These are phyloP conservation scores for Lithobius niger DNA, from an alignment of 1,140 invertebrate species.

Conservation along the genomic window DNA sequence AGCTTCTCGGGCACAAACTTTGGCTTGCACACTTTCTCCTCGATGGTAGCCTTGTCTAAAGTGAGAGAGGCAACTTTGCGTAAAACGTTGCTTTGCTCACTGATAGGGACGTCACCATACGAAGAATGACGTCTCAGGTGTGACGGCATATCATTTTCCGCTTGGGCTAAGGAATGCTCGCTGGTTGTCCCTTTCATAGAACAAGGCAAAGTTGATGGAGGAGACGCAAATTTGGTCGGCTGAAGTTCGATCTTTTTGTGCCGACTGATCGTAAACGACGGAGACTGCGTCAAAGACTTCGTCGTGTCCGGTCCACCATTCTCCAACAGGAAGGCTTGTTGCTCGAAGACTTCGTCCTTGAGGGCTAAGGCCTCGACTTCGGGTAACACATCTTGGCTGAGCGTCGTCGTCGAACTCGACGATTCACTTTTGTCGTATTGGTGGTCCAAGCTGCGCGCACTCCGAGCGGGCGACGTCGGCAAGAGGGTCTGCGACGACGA, in stretches of 20 bases:
- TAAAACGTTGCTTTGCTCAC: constrained; percentile 48
- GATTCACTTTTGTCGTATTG: neutral
- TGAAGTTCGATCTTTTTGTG: constrained; percentile 31
- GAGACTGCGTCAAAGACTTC: neutral
- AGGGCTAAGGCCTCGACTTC: neutral
- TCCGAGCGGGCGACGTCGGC: no score
- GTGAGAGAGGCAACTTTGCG: constrained; percentile 70
- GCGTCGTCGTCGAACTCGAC: neutral
- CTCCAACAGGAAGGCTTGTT: no score
- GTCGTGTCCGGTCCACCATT: neutral
- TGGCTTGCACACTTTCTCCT: constrained; percentile 46
- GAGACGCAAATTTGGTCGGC: constrained; percentile 17
- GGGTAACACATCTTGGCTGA: neutral
- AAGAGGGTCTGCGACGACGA: no score
- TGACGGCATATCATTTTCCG: constrained; percentile 5
- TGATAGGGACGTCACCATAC: constrained; percentile 30
- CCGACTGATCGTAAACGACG: constrained; percentile 29
- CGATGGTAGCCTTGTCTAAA: constrained; percentile 47
- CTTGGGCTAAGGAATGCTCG: constrained; percentile 9
- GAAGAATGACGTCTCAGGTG: constrained; percentile 32
- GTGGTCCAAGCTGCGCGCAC: neutral
- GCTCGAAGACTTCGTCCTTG: neutral
- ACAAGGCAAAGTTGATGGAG: constrained; percentile 7
- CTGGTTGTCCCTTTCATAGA: constrained; percentile 11
- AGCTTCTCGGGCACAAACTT: constrained; percentile 69